Base-by-base conservation (phyloP, 1,140 invertebrate species). In the Bombus haemorrhoidalis region DNA sequence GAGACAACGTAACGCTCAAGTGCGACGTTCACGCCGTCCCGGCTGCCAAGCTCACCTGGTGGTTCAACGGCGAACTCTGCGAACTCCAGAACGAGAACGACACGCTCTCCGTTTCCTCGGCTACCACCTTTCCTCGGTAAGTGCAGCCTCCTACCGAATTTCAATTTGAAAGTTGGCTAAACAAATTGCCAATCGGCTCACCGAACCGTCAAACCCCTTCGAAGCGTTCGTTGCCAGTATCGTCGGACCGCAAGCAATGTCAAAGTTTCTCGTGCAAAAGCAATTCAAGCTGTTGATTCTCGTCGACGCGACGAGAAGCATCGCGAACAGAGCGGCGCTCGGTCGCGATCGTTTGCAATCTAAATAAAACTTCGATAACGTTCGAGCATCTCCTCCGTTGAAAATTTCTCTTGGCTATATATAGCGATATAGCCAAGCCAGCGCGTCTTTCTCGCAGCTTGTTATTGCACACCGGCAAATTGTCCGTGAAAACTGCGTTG, bases 11-110 rank as follows among this genome's bases (percentile, higher is more conserved):
- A 13, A 97, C 97, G 1, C 94, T 98, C 6, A 95, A 96, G 59
- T 98, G 98, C 92, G 95, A 97, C 88, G 97, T 98, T 1, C 96
- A 97, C 25, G 97, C 98, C 28, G 96, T 97, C 18, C 98, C 98
- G 0, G 97, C 97, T 92, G 97, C 98, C 1, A 97, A 96, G 90
- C 96, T 98, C 25, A 96, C 96, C 0, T 98, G 98, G 98, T 96
- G 96, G 91, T 98, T 98, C 93, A 97, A 98, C 90, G 97, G 97
- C 4, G 96, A 97, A 91, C 85, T 87, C 8, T 94, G 93, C 86
- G 93, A 94, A n/a, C 88, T 92, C 3, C 94, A 94, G 72, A 92
- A 86, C 57, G 94, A 94, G 68, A 94, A 94, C 71, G 92, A 94
- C 64, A 93, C 94, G 0, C 82, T 92, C 18, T 86, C 91, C 3